Conservation (phyloP, 2,113 vertebrate species). For the Lampris megalopsis region DNA sequence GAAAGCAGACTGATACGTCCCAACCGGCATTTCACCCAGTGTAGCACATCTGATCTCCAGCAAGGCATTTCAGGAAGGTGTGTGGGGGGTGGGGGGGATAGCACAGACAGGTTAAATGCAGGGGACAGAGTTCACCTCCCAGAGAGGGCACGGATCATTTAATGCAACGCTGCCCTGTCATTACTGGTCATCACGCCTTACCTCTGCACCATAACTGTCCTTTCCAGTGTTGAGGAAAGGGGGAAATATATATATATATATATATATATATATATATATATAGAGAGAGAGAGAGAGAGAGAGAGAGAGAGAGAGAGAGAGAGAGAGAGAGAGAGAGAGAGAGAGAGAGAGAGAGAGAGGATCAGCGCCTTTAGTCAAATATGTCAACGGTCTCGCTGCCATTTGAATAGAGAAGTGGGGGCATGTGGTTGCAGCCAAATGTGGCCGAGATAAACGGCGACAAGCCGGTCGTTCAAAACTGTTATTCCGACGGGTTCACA, state of each 20-base stretch:
- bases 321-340: no score
- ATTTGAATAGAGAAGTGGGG: slow-evolving; percentile 26
- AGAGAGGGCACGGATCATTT: neutral
- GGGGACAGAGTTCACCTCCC: slow-evolving; percentile 18
- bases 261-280: no score
- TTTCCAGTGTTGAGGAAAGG: no score
- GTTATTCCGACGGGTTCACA: neutral
- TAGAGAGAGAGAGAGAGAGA: no score
- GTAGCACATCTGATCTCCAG: slow-evolving; percentile 49
- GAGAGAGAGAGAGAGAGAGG: no score
- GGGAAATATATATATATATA: no score
- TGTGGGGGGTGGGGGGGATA: neutral
- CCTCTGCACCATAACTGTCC: no score
- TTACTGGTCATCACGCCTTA: no score
- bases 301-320: no score
- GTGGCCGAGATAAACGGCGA: slow-evolving; percentile 31
- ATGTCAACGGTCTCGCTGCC: neutral
- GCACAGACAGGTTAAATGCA: slow-evolving; percentile 33
- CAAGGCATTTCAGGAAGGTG: slow-evolving; percentile 14
- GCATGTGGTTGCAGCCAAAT: slow-evolving; percentile 53
- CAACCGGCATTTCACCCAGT: neutral
- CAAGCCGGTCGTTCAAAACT: no score
- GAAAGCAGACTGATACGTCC: neutral
- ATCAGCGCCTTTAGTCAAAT: neutral
- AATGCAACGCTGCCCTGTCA: slow-evolving; percentile 34